Percentiles rank a stretch among this genome's conserved stretches.
Evolutionary conservation across 2,113 vertebrate genomes (phyloP).

Genomic region (Scophthalmus maximus): DNA sequence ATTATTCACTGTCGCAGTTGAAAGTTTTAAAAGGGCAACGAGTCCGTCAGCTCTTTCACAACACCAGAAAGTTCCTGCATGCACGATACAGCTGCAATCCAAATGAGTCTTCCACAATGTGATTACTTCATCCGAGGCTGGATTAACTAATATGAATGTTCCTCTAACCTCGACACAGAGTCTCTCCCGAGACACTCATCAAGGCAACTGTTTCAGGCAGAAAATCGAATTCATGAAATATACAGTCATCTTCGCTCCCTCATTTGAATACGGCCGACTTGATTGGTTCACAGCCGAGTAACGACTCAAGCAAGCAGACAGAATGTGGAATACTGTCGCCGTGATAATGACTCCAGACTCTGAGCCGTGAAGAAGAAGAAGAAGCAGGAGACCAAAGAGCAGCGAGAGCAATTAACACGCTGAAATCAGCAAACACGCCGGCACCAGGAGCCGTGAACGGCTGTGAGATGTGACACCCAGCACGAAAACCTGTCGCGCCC

Average conservation of each 20-base stretch:
- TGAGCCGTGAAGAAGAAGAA: constrained; percentile 34
- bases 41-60: background rate
- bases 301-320: constrained; percentile 41
- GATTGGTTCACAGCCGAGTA: constrained; percentile 60
- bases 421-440: constrained; percentile 38
- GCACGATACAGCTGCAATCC: constrained; percentile 12
- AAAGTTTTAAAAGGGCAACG: background rate
- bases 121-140: constrained; percentile 34
- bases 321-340: constrained; percentile 50
- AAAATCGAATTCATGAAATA: constrained; percentile 61
- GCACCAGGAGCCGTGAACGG: constrained; percentile 23
- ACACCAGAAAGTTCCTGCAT: constrained; percentile 9
- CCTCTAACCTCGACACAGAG: constrained; percentile 41
- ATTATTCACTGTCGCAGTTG: background rate
- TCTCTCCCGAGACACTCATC: constrained; percentile 47
- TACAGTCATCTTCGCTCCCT: constrained; percentile 30
- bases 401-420: constrained; percentile 53
- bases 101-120: constrained; percentile 21
- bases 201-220: constrained; percentile 52
- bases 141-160: constrained; percentile 53
- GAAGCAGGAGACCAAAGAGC: constrained; percentile 44
- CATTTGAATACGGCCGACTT: constrained; percentile 53
- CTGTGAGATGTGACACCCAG: background rate
- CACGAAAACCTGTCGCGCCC: background rate
- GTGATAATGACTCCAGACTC: constrained; percentile 51